Conservation (phyloP, 2,113 vertebrate species). For the Potamarius usumacintae region DNA sequence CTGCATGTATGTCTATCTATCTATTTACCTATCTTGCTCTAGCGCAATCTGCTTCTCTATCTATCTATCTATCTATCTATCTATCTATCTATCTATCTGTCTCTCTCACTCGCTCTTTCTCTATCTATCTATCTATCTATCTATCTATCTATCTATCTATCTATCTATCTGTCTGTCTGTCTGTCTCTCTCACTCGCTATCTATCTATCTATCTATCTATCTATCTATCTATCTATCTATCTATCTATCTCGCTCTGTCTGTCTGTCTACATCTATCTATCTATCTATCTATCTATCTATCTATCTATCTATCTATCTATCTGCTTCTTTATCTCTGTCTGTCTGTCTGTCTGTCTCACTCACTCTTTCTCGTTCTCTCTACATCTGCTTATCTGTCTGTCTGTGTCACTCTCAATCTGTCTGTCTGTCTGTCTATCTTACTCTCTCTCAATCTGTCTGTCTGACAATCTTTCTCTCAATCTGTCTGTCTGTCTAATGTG, state of each 20-base stretch:
- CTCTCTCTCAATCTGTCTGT: background rate
- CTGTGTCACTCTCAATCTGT: conserved; percentile 56
- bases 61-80: too few relatives aligned
- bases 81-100: too few relatives aligned
- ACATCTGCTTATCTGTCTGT: conserved; percentile 47
- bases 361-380: background rate
- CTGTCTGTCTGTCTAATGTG: background rate
- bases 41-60: too few relatives aligned
- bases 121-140: conserved; percentile 46
- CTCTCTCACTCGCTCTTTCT: background rate
- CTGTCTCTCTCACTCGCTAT: background rate
- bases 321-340: background rate
- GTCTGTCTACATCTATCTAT: background rate
- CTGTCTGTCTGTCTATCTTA: conserved; percentile 39
- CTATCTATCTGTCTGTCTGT: conserved; percentile 38
- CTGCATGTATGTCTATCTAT: too few relatives aligned
- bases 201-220: background rate
- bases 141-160: conserved; percentile 26
- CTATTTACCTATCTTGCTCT: too few relatives aligned
- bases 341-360: background rate
- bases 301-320: background rate
- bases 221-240: background rate
- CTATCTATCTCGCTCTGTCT: background rate
- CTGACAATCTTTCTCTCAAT: background rate
- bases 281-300: background rate